These are phyloP conservation scores for Bubalus kerabau DNA, from an alignment of 2,113 vertebrate genomes.

Conservation along the genomic window DNA sequence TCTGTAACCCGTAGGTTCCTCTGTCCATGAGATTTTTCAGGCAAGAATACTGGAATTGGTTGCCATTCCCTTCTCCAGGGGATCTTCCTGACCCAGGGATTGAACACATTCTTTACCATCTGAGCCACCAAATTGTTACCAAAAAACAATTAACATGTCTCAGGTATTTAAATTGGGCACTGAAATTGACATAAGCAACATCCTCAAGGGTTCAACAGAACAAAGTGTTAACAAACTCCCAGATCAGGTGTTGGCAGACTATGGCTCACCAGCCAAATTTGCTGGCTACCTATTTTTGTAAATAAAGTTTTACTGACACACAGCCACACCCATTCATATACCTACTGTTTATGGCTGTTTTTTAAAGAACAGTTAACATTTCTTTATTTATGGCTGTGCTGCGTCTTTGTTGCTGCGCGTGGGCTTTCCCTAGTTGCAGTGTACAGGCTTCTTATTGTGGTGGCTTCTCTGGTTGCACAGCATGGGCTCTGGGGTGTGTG, in stretches of 20 bases:
- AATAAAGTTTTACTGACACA: background rate
- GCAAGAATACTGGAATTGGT: background rate
- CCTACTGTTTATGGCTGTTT: background rate
- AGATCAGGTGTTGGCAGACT: background rate
- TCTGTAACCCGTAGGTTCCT: background rate
- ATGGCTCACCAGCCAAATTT: background rate
- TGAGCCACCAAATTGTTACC: background rate
- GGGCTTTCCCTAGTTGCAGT: background rate
- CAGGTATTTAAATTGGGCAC: background rate
- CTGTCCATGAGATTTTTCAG: background rate
- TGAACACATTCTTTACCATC: background rate
- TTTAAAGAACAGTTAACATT: background rate
- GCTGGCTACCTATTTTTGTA: background rate
- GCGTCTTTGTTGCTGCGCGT: accelerated
- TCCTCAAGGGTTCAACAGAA: background rate
- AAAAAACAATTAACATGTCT: background rate
- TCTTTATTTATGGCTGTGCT: background rate
- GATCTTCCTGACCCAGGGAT: background rate
- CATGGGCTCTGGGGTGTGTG: background rate
- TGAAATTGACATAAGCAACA: background rate
- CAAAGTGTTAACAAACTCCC: background rate
- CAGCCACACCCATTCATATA: background rate
- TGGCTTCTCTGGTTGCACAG: background rate
- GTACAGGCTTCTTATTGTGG: background rate
- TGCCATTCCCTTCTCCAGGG: background rate